Evolutionary conservation across 2,797 vertebrate genomes (phyloP).

Genomic region (Enteromius viviparus): DNA sequence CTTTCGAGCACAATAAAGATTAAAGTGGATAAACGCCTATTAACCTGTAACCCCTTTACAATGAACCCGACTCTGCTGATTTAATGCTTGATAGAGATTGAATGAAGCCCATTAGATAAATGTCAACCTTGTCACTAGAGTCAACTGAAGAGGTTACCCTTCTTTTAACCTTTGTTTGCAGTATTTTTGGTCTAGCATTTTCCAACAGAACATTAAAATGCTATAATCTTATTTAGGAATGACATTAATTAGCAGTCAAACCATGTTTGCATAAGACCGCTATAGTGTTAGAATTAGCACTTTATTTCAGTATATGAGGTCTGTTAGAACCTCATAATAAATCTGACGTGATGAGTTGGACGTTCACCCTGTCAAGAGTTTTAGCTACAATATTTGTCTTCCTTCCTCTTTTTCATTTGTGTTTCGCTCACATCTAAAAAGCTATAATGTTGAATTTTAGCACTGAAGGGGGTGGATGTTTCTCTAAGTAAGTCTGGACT

Average conservation of each 20-base stretch:
- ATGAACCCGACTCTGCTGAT: slow-evolving; percentile 16
- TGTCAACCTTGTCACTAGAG: neutral
- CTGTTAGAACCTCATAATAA: slow-evolving; percentile 10
- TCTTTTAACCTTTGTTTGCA: slow-evolving; percentile 10
- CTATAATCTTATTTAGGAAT: neutral
- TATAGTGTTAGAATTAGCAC: slow-evolving; percentile 15
- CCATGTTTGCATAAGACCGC: neutral
- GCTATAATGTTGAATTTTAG: neutral
- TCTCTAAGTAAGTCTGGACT: slow-evolving; percentile 14
- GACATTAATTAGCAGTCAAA: slow-evolving; percentile 15
- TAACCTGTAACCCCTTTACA: slow-evolving; percentile 40
- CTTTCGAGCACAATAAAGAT: slow-evolving; percentile 39
- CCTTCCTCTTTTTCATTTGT: neutral
- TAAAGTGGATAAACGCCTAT: slow-evolving; percentile 32
- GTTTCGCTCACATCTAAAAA: neutral
- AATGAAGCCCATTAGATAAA: slow-evolving; percentile 8
- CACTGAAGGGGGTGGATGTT: neutral
- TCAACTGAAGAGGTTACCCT: neutral
- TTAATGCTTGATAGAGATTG: slow-evolving; percentile 30
- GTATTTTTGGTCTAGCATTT: neutral
- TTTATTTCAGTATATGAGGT: neutral
- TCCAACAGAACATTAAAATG: neutral
- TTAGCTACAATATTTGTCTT: neutral
- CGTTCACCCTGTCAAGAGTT: neutral
- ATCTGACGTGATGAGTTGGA: slow-evolving; percentile 4